Evolutionary conservation across 2,113 vertebrate genomes (phyloP).

Genomic region (Calypte anna): DNA sequence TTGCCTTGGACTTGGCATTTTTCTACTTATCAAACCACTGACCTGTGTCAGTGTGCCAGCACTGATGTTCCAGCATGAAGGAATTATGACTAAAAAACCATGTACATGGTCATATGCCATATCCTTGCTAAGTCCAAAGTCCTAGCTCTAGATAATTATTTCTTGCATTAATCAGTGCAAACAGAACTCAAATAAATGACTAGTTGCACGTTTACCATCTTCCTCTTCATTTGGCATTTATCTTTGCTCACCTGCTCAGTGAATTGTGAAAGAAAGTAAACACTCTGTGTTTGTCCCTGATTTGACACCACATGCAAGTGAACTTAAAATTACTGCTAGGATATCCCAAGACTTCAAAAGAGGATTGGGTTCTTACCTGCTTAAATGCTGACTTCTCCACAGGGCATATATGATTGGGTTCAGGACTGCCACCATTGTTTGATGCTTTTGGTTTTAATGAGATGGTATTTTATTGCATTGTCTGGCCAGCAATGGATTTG

Average conservation of each 20-base stretch:
- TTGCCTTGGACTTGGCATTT: background rate
- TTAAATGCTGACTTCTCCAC: background rate
- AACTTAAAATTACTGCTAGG: background rate
- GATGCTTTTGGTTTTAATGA: background rate
- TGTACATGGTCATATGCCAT: background rate
- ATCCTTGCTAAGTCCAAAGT: background rate
- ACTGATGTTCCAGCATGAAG: background rate
- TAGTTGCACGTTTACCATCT: slow-evolving; percentile 3
- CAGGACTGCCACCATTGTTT: background rate
- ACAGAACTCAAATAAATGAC: background rate
- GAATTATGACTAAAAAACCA: background rate
- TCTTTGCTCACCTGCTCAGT: background rate
- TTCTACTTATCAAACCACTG: background rate
- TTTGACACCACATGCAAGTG: background rate
- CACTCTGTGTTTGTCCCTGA: background rate
- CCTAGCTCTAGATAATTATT: background rate
- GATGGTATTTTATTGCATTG: background rate
- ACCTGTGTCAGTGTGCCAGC: background rate
- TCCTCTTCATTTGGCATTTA: background rate
- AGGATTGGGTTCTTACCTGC: background rate
- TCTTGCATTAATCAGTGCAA: slow-evolving; percentile 9
- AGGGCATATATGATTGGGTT: background rate
- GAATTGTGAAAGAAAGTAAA: slow-evolving; percentile 24
- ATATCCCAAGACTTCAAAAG: background rate
- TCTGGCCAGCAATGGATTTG: background rate